A percentile compares a stretch with the other conserved stretches of the same genome.
These are phyloP conservation scores for Drosophila nr. perissopoda DNA, from an alignment of 2,888 invertebrate genomes.

Conservation along the genomic window DNA sequence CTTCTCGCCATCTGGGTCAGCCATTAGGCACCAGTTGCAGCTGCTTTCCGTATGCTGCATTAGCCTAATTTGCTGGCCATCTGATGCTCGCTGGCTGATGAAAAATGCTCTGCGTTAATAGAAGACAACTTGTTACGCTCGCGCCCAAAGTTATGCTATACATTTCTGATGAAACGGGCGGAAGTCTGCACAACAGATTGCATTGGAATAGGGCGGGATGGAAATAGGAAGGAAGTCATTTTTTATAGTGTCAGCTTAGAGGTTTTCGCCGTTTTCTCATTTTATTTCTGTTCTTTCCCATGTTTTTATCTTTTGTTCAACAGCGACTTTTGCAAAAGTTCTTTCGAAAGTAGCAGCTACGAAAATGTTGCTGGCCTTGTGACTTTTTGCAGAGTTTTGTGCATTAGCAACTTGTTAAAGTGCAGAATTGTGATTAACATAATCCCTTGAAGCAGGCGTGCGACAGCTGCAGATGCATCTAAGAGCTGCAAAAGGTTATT, in stretches of 20 bases:
- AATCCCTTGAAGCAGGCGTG: conserved; percentile 65
- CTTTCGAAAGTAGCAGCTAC: conserved; percentile 38
- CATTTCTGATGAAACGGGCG: conserved; percentile 55
- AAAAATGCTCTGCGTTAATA: conserved; percentile 60
- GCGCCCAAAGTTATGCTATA: conserved; percentile 68
- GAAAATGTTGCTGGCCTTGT: conserved; percentile 59
- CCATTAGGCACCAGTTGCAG: conserved; percentile 66
- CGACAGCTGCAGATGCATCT: conserved; percentile 73
- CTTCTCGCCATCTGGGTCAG: conserved; percentile 4
- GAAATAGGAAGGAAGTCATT: conserved; percentile 66
- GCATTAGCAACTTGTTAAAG: conserved; percentile 67
- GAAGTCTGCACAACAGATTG: conserved; percentile 61
- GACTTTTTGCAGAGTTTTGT: conserved; percentile 59
- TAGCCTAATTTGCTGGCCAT: conserved; percentile 72
- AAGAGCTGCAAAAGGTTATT: conserved; percentile 72
- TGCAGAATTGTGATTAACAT: conserved; percentile 79
- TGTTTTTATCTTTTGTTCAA: conserved; percentile 6
- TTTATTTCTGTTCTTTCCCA: not conserved
- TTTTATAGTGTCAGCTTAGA: conserved; percentile 75
- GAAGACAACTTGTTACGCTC: conserved; percentile 72
- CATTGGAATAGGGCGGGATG: conserved; percentile 55
- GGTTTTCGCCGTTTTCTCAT: conserved; percentile 24
- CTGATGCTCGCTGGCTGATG: conserved; percentile 51
- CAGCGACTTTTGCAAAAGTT: conserved; percentile 58
- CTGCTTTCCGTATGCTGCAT: conserved; percentile 60